These are phyloP conservation scores for Cataglyphis rosenhaueri DNA, from an alignment of 2,888 invertebrate genomes.

Conservation along the genomic window DNA sequence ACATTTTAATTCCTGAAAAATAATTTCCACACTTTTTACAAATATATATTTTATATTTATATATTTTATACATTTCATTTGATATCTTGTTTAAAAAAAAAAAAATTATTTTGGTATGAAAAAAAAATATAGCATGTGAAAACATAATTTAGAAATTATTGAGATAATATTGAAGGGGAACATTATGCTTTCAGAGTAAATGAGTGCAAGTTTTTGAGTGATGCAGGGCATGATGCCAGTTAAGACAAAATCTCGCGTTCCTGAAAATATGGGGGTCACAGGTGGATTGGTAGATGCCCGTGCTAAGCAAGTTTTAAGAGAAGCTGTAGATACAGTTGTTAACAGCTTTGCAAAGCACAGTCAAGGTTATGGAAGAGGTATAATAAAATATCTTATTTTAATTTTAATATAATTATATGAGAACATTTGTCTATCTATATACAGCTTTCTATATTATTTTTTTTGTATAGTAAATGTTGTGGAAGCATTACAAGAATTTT, in stretches of 20 bases:
- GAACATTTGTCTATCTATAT: not conserved
- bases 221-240: slow-evolving; percentile 85
- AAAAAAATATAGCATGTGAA: not conserved
- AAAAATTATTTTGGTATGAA: not conserved
- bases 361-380: slow-evolving; percentile 90
- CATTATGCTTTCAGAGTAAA: slow-evolving; percentile 74
- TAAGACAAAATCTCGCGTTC: slow-evolving; percentile 83
- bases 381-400: slow-evolving; percentile 65
- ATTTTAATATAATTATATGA: not conserved
- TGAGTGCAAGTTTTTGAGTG: slow-evolving; percentile 76
- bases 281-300: slow-evolving; percentile 86
- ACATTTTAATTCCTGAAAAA: not conserved
- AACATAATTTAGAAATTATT: not conserved
- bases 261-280: slow-evolving; percentile 83
- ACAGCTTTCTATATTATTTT: not conserved
- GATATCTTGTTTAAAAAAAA: not conserved
- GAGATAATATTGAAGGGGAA: not conserved
- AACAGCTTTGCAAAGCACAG: slow-evolving; percentile 91
- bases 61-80: not conserved
- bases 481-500: slow-evolving; percentile 97
- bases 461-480: slow-evolving; percentile 94
- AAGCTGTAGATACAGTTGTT: slow-evolving; percentile 91
- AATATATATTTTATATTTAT: not conserved
- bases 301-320: slow-evolving; percentile 88
- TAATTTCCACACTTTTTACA: not conserved